Conservation (phyloP, 1,140 invertebrate species). For the Oncopodura yosiiana region DNA sequence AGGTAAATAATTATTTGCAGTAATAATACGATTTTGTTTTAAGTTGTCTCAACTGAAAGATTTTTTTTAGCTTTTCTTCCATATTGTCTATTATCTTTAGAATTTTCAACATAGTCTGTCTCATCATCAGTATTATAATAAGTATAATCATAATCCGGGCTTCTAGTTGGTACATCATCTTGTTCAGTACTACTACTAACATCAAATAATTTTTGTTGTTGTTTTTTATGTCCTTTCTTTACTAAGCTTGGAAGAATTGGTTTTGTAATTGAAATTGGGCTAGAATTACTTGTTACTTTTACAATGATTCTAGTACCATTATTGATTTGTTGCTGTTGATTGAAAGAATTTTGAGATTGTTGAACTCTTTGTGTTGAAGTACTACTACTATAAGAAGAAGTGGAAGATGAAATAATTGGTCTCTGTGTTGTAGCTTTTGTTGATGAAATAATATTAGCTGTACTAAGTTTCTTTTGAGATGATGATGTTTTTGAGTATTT, state of each 20-base stretch:
- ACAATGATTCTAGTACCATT: constrained; percentile 4
- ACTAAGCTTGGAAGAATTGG: constrained; percentile 9
- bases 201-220: not conserved
- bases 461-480: constrained; percentile 7
- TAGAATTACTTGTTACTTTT: constrained; percentile 6
- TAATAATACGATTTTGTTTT: not conserved
- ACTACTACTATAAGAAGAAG: too few species aligned
- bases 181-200: not conserved
- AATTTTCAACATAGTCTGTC: not conserved
- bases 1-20: too few species aligned
- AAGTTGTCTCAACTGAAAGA: too few species aligned
- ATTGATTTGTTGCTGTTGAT: not conserved
- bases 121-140: constrained; percentile 30
- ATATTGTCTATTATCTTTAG: constrained; percentile 3
- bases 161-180: constrained; percentile 14
- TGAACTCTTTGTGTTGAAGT: not conserved
- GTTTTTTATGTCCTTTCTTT: not conserved
- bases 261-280: constrained; percentile 2
- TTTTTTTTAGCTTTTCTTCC: constrained; percentile 10
- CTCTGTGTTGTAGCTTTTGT: not conserved
- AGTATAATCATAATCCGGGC: constrained; percentile 33
- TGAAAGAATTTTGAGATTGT: constrained; percentile 1
- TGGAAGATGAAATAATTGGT: not conserved
- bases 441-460: not conserved
- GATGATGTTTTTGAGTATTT: not conserved